A percentile compares a stretch with the other conserved stretches of the same genome.
These are phyloP conservation scores for Melanotaenia trifasciata DNA, from an alignment of 2,797 vertebrate species.

Conservation along the genomic window DNA sequence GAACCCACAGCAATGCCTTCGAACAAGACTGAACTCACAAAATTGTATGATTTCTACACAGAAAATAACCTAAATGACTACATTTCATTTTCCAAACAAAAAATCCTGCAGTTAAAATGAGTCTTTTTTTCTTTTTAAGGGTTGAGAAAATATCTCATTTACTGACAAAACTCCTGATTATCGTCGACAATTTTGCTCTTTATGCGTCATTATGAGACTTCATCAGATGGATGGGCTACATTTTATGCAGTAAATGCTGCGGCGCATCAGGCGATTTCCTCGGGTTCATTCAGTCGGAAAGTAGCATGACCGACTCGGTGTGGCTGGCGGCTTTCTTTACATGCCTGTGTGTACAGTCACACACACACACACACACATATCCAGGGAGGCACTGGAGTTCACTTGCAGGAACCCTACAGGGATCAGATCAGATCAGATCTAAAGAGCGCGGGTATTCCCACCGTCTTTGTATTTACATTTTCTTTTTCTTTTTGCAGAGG, in stretches of 20 bases:
- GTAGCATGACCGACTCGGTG: constrained; percentile 48
- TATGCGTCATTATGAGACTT: not conserved
- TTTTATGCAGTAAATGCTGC: constrained; percentile 26
- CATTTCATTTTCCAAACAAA: not conserved
- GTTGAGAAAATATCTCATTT: not conserved
- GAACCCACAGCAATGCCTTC: not conserved
- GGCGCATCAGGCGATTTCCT: constrained; percentile 60
- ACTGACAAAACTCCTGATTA: not conserved
- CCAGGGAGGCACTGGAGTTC: constrained; percentile 13
- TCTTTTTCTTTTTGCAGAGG: constrained; percentile 2
- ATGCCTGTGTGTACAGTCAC: constrained; percentile 32
- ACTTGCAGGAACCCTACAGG: constrained; percentile 48
- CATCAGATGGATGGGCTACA: not conserved
- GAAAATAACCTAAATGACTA: not conserved
- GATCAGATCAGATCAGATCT: constrained; percentile 35
- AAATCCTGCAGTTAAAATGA: not conserved
- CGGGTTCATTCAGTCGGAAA: constrained; percentile 59
- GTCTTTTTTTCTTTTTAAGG: not conserved
- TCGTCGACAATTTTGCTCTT: not conserved
- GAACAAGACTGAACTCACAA: not conserved
- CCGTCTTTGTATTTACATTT: constrained; percentile 44
- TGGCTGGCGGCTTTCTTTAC: constrained; percentile 54
- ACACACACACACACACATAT: constrained; percentile 13
- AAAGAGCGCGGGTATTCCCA: constrained; percentile 45
- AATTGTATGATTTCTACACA: not conserved